Evolutionary conservation across 2,113 vertebrate genomes (phyloP).

Genomic region (Peromyscus leucopus): DNA sequence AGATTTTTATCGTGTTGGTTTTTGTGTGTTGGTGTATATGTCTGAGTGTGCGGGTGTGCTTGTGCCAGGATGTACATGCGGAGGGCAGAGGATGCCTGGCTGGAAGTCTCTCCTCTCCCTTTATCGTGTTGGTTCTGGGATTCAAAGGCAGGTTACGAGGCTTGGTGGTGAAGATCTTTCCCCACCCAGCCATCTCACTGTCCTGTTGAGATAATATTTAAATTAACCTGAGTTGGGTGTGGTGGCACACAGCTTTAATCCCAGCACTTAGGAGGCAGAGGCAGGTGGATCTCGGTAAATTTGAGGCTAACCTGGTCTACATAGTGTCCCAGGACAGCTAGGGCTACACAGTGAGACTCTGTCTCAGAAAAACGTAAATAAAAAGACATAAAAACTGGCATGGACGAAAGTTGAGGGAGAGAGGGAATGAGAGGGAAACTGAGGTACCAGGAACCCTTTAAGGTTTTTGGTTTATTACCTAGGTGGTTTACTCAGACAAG

Average conservation of each 20-base stretch:
- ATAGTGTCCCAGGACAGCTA: neutral
- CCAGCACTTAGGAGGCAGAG: neutral
- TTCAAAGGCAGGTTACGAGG: neutral
- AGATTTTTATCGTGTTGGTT: neutral
- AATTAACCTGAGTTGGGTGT: neutral
- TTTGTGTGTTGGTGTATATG: neutral
- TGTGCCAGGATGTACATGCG: neutral
- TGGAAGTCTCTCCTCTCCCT: neutral
- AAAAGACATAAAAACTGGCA: neutral
- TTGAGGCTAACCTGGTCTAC: neutral
- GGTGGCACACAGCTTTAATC: neutral
- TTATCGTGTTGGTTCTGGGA: neutral
- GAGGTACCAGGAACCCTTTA: neutral
- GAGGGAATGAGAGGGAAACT: neutral
- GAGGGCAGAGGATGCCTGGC: neutral
- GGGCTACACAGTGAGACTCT: neutral
- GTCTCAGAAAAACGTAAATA: neutral
- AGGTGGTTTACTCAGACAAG: neutral
- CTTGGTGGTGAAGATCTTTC: neutral
- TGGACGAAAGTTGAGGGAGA: conserved; percentile 8
- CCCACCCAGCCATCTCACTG: neutral
- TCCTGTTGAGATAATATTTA: neutral
- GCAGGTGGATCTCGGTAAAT: neutral
- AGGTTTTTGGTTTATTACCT: neutral
- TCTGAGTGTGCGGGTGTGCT: neutral